Conservation (phyloP, 2,888 invertebrate species). For the Elysia crispata region DNA sequence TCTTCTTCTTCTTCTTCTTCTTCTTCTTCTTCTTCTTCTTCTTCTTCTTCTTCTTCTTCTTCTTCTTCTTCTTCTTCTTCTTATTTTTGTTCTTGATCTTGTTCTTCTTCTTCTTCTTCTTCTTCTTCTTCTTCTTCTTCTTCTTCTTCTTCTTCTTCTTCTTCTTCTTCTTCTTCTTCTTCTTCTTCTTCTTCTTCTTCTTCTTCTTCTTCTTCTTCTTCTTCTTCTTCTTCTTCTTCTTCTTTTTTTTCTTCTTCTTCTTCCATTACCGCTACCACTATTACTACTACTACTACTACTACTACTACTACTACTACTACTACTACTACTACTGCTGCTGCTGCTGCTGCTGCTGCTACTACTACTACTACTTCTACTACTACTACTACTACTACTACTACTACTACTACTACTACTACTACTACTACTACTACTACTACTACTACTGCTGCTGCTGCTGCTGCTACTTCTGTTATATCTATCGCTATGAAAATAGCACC, state of each 20-base stretch:
- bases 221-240: neutral
- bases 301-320: slow-evolving; percentile 38
- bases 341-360: neutral
- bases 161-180: neutral
- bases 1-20: too few species aligned
- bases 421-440: slow-evolving; percentile 43
- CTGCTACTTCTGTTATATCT: too few species aligned
- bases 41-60: too few species aligned
- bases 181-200: neutral
- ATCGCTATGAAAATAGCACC: slow-evolving; percentile 15
- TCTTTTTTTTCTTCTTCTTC: neutral
- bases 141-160: too few species aligned
- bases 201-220: neutral
- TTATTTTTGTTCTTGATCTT: too few species aligned
- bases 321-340: slow-evolving; percentile 43
- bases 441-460: slow-evolving; percentile 18
- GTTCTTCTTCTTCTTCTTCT: too few species aligned
- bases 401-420: slow-evolving; percentile 45
- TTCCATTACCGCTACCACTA: slow-evolving; percentile 33
- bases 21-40: too few species aligned
- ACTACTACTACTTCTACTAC: slow-evolving; percentile 50
- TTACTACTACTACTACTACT: slow-evolving; percentile 43
- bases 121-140: too few species aligned
- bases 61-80: too few species aligned
- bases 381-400: slow-evolving; percentile 49